Conservation (phyloP, 2,888 invertebrate species). For the Rhyacophila evoluta region DNA sequence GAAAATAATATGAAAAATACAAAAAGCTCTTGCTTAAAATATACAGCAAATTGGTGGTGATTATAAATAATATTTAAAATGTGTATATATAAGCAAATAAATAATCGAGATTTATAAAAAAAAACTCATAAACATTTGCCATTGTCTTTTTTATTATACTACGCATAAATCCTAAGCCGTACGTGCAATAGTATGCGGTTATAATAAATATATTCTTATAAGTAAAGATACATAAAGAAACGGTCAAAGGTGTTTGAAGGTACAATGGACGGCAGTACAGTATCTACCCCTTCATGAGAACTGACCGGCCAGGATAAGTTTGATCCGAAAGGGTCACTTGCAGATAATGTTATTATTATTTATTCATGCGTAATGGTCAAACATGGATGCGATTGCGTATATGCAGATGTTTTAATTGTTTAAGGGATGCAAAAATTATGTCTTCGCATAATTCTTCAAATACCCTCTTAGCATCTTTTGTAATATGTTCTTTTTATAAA, state of each 20-base stretch:
- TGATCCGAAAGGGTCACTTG: constrained; percentile 26
- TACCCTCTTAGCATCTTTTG: constrained; percentile 25
- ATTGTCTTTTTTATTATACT: not conserved
- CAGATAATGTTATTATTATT: not conserved
- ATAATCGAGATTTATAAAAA: no score
- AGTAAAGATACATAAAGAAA: no score
- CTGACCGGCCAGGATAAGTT: not conserved
- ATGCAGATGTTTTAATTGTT: constrained; percentile 41
- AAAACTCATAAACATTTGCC: no score
- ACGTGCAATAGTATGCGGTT: not conserved
- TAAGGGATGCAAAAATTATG: constrained; percentile 45
- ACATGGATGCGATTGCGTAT: constrained; percentile 15
- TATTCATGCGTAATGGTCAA: constrained; percentile 37
- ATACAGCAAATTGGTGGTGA: no score
- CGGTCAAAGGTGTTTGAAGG: not conserved
- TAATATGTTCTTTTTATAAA: not conserved
- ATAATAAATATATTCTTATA: no score
- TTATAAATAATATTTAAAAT: no score
- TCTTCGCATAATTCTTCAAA: constrained; percentile 36
- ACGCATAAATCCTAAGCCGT: not conserved
- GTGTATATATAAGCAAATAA: no score
- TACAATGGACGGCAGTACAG: not conserved
- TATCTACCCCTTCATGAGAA: not conserved
- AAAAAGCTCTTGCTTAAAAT: no score
- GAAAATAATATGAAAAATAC: no score